Conservation (phyloP, 2,113 vertebrate genomes). For the Platycercus adscitus region DNA sequence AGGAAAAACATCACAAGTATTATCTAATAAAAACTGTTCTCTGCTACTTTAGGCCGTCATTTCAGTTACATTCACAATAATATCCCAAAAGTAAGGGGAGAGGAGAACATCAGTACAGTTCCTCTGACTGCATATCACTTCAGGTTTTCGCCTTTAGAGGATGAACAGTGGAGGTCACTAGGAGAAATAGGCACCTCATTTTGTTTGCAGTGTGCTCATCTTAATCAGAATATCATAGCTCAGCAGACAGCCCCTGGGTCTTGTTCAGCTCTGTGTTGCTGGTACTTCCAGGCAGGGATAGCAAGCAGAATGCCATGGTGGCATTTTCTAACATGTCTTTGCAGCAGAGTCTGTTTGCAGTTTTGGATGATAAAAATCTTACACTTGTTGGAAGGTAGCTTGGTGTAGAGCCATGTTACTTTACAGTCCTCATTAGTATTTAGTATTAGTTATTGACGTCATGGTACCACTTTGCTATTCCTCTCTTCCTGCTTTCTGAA, state of each 20-base stretch:
- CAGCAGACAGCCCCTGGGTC: background rate
- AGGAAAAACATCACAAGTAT: background rate
- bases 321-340: background rate
- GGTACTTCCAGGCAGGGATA: background rate
- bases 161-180: background rate
- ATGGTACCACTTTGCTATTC: background rate
- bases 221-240: background rate
- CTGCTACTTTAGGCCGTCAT: background rate
- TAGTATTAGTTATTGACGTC: background rate
- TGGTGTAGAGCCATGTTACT: background rate
- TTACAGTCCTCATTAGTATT: background rate
- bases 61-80: background rate
- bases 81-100: background rate
- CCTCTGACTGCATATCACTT: background rate
- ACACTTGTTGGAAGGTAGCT: rapidly evolving
- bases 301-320: background rate
- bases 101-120: background rate
- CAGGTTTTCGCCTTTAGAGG: background rate
- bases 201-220: background rate
- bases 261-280: background rate
- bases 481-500: background rate
- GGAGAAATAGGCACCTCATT: background rate
- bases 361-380: background rate
- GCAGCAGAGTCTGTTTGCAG: background rate
- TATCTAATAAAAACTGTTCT: background rate